These are phyloP conservation scores for Trachurus trachurus DNA, from an alignment of 2,797 vertebrate genomes.

Conservation along the genomic window DNA sequence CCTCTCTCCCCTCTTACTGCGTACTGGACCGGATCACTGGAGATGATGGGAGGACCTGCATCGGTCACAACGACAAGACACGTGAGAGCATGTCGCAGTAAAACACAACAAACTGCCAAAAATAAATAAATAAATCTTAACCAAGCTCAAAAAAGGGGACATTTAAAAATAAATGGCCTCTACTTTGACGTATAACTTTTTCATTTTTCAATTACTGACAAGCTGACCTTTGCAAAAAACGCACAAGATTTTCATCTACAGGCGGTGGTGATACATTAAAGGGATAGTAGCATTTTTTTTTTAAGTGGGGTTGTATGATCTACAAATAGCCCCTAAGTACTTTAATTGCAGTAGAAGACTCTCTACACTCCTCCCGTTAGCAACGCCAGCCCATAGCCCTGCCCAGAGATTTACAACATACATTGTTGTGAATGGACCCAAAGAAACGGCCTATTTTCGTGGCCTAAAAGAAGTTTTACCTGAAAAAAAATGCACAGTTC, in stretches of 20 bases:
- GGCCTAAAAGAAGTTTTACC: no score
- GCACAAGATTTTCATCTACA: constrained; percentile 17
- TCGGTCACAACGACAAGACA: constrained; percentile 14
- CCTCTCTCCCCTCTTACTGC: constrained; percentile 91
- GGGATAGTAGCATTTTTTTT: no score
- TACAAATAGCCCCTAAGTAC: no score
- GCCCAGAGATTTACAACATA: no score
- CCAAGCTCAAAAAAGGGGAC: neutral
- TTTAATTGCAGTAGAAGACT: no score
- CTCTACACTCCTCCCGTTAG: no score
- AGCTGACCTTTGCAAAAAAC: constrained; percentile 34
- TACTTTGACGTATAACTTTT: constrained; percentile 2
- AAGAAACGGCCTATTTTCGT: no score
- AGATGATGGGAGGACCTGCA: constrained; percentile 95
- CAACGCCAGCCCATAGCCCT: no score
- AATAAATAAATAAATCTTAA: neutral
- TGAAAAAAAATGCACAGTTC: no score
- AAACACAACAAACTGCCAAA: neutral
- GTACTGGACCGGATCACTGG: constrained; percentile 92
- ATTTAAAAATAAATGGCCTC: constrained; percentile 34
- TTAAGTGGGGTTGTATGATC: no score
- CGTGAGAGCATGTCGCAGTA: neutral
- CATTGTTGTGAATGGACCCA: no score
- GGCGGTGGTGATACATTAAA: constrained; percentile 13
- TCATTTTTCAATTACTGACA: constrained; percentile 40